phyloP scores from a whole-genome alignment of 2,888 invertebrate species.

The Drosophila buzzatii region DNA sequence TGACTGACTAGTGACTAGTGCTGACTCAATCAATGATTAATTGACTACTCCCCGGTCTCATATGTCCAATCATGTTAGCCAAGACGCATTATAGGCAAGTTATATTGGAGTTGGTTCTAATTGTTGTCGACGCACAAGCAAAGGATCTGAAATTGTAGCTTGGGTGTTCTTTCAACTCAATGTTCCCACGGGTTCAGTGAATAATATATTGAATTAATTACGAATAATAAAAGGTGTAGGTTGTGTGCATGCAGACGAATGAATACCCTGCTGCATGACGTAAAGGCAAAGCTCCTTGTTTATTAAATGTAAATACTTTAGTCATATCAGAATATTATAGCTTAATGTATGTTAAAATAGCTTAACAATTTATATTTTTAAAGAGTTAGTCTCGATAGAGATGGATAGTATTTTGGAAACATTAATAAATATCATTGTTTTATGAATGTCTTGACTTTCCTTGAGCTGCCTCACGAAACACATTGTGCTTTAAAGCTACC shows the following conservation, averaged over 20 bases:
- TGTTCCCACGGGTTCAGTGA: conserved; percentile 40
- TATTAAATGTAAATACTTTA: not conserved
- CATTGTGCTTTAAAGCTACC: not conserved
- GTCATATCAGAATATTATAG: too few species aligned
- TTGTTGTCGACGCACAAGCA: conserved; percentile 2
- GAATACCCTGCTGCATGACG: not conserved
- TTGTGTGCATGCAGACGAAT: not conserved
- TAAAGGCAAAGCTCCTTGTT: not conserved
- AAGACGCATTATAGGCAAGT: not conserved
- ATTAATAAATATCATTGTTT: too few species aligned
- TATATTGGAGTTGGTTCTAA: not conserved
- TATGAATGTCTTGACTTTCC: too few species aligned
- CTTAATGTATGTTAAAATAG: not conserved
- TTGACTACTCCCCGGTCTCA: conserved; percentile 27
- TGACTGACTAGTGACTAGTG: conserved; percentile 43
- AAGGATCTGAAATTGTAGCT: conserved; percentile 5
- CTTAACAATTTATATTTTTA: too few species aligned
- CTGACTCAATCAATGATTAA: conserved; percentile 49
- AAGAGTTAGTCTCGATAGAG: not conserved
- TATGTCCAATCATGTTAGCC: conserved; percentile 1
- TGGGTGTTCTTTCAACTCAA: not conserved
- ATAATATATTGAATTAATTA: conserved; percentile 42
- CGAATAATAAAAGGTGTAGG: not conserved
- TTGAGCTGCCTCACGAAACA: not conserved
- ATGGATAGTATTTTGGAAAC: too few species aligned